A percentile compares a stretch with the other conserved stretches of the same genome.
phyloP scores from a whole-genome alignment of 2,113 vertebrate genomes.

The Strix aluco region DNA sequence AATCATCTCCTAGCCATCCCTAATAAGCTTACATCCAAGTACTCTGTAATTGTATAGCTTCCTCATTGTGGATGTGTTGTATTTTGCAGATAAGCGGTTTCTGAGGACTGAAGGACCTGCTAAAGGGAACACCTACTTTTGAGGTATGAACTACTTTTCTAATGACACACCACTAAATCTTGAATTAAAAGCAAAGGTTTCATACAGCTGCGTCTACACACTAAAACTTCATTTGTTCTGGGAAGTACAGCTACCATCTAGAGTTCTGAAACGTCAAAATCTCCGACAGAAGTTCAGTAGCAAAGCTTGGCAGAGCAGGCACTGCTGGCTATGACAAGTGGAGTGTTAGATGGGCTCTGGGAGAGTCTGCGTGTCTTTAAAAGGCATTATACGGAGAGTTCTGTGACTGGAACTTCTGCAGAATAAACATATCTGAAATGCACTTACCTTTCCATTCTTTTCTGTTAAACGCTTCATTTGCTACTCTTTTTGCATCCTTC shows the following conservation, averaged over 20 bases:
- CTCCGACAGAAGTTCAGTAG: neutral
- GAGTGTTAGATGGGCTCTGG: neutral
- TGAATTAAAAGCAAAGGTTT: neutral
- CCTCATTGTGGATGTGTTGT: neutral
- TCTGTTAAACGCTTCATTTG: fast-evolving
- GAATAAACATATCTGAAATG: neutral
- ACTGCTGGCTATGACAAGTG: fast-evolving
- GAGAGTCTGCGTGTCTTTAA: fast-evolving
- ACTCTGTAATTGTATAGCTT: neutral
- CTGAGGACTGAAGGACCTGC: neutral
- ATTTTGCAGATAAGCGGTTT: slow-evolving; percentile 32
- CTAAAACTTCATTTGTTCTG: neutral
- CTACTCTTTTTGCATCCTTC: neutral
- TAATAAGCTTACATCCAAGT: fast-evolving
- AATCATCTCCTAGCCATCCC: neutral
- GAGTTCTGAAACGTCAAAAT: neutral
- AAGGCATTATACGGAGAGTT: fast-evolving
- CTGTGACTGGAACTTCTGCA: neutral
- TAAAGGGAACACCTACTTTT: neutral
- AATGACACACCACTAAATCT: fast-evolving
- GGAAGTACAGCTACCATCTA: fast-evolving
- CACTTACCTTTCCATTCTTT: neutral
- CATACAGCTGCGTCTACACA: neutral
- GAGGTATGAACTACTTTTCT: slow-evolving; percentile 33
- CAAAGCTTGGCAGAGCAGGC: neutral